Base-by-base conservation (phyloP, 1,140 invertebrate species). In the Pogonus chalceus region DNA sequence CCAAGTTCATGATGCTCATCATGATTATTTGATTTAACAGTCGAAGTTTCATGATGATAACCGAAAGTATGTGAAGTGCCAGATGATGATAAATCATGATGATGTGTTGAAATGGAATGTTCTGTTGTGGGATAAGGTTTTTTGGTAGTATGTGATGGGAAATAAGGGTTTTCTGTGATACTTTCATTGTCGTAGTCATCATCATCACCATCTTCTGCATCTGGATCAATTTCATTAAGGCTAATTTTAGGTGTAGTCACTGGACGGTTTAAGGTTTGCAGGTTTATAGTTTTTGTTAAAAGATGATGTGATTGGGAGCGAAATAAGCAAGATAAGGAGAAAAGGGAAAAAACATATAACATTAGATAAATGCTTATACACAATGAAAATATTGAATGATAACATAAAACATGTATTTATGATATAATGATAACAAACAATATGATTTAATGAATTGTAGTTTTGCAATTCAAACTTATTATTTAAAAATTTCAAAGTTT, bases 171-270 rank as follows among this genome's bases (percentile, higher is more conserved):
- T 18, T 43, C 37, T 4, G 37, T 24, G 24, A 21, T 7, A n/a
- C 18, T 31, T 20, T 20, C 51, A 22, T 43, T 21, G 10, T 35
- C 20, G 23, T 23, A 20, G 10, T 35, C 20, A 43, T 23, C 35
- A 43, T 46, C 51, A 43, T 46, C 51, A 23, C 23, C 35, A 21
- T 46, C 35, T 18, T 39, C 35, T 2, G 22, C 51, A 46, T 43
- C 39, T 4, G 35, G 23, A 43, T 53, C 51, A 14, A 43, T 43
- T 43, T 43, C 37, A 16, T 43, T 43, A 12, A 12, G 18, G 18
- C 9, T 18, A 43, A 12, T 3, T 43, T 43, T 43, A 43, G 37
- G 37, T 43, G 37, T 43, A 10, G 37, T 18, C 18, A 43, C 18
- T 43, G 37, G 4, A 7, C 4, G 14, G 26, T 31, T 14, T 7